These are phyloP conservation scores for Leptinotarsa defecta DNA, from an alignment of 1,140 invertebrate genomes.

Conservation along the genomic window DNA sequence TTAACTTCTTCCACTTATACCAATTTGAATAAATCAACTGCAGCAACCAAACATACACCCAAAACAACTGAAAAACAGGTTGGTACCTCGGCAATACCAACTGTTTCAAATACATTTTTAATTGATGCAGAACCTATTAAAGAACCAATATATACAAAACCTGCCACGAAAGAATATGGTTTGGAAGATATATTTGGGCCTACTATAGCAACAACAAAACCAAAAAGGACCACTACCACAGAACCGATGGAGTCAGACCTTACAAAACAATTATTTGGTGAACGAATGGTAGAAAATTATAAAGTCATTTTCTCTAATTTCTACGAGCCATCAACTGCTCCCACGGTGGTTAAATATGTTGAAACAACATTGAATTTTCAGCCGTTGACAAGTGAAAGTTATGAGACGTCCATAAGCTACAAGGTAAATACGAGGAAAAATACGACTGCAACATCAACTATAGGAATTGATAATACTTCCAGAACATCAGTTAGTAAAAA, in stretches of 20 bases:
- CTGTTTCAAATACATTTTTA: constrained; percentile 32
- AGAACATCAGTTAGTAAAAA: neutral
- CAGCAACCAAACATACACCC: too few relatives aligned
- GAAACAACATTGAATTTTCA: constrained; percentile 3
- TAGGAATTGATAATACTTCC: constrained; percentile 13
- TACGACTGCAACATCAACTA: neutral
- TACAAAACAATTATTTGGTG: constrained; percentile 37
- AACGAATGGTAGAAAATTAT: constrained; percentile 17
- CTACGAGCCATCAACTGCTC: constrained; percentile 41
- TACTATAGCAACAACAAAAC: constrained; percentile 18
- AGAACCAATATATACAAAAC: constrained; percentile 28
- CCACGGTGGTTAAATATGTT: neutral
- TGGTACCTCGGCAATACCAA: neutral
- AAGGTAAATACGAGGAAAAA: constrained; percentile 50
- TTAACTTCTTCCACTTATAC: too few relatives aligned
- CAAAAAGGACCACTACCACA: constrained; percentile 26
- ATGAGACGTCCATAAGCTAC: constrained; percentile 54
- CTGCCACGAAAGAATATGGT: constrained; percentile 32
- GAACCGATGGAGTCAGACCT: constrained; percentile 36
- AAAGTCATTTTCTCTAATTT: constrained; percentile 50
- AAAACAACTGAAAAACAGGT: too few relatives aligned
- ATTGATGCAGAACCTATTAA: constrained; percentile 24
- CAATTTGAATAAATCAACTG: too few relatives aligned
- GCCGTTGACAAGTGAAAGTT: constrained; percentile 53
- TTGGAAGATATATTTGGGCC: constrained; percentile 45